phyloP scores from a whole-genome alignment of 2,888 invertebrate species.

The Cantharis lateralis region DNA sequence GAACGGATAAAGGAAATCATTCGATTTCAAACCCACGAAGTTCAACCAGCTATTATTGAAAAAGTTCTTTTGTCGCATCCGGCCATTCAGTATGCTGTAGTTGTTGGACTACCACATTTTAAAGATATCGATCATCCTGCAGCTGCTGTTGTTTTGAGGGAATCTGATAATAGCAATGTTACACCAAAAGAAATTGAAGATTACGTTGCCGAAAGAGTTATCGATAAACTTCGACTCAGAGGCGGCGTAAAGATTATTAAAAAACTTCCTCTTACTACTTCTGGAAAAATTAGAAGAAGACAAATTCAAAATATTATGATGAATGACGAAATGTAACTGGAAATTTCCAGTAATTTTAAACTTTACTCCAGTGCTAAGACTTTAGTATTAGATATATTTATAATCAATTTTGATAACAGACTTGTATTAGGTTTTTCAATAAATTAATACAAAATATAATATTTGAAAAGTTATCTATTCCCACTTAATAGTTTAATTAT shows the following conservation, averaged over 20 bases:
- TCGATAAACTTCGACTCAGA: slow-evolving; percentile 32
- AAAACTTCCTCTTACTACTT: slow-evolving; percentile 27
- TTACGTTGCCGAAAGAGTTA: slow-evolving; percentile 32
- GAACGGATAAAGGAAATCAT: slow-evolving; percentile 57
- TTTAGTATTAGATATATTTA: no score
- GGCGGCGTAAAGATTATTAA: slow-evolving; percentile 35
- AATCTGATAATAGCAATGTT: neutral
- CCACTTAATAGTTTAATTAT: no score
- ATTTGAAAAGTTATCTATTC: no score
- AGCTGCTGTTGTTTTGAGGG: slow-evolving; percentile 43
- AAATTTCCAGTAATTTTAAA: no score
- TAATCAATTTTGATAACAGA: no score
- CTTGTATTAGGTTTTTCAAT: no score
- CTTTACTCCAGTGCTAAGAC: no score
- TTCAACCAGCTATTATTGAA: slow-evolving; percentile 81
- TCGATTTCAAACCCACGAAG: slow-evolving; percentile 58
- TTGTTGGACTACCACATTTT: slow-evolving; percentile 74
- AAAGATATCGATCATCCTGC: slow-evolving; percentile 72
- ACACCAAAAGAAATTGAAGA: slow-evolving; percentile 19
- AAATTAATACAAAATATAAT: no score
- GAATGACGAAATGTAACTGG: no score
- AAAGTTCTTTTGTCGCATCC: slow-evolving; percentile 70
- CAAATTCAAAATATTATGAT: neutral
- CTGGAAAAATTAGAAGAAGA: slow-evolving; percentile 28
- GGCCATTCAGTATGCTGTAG: slow-evolving; percentile 77